Percentiles rank a stretch among this genome's conserved stretches.
These are phyloP conservation scores for Picus viridis DNA, from an alignment of 2,797 vertebrate genomes.

Conservation along the genomic window DNA sequence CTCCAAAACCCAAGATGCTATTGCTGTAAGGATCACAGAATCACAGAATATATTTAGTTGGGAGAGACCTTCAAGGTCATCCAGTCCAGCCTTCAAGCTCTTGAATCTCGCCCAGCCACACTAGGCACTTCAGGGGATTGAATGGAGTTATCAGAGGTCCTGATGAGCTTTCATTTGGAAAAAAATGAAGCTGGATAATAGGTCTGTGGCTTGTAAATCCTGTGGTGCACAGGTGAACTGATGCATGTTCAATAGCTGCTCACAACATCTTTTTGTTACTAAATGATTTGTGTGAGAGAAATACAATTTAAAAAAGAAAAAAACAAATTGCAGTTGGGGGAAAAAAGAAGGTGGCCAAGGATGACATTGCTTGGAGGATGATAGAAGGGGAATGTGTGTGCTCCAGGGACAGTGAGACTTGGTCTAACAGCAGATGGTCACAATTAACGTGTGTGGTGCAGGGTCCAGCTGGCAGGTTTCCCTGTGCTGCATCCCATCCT, in stretches of 20 bases:
- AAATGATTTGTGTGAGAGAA: not conserved
- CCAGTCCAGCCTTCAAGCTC: not conserved
- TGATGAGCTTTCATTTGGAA: not conserved
- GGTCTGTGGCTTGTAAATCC: not conserved
- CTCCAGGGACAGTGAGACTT: not conserved
- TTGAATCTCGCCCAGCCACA: not conserved
- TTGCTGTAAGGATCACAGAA: not conserved
- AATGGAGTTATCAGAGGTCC: not conserved
- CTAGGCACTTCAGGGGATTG: not conserved
- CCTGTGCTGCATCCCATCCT: accelerated
- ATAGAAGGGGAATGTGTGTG: not conserved
- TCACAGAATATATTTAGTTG: too few species aligned
- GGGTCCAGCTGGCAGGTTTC: not conserved
- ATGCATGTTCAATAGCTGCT: not conserved
- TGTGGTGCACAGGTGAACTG: not conserved
- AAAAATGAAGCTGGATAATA: not conserved
- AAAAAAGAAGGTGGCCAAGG: not conserved
- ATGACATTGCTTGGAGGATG: not conserved
- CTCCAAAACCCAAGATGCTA: not conserved
- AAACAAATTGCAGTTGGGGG: not conserved
- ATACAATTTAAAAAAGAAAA: not conserved
- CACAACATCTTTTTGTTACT: not conserved
- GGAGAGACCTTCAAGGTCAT: too few species aligned
- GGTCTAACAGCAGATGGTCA: not conserved
- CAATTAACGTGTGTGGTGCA: accelerated